A percentile compares a stretch with the other conserved stretches of the same genome.
These are phyloP conservation scores for Lagopus muta DNA, from an alignment of 2,113 vertebrate species.

Conservation along the genomic window DNA sequence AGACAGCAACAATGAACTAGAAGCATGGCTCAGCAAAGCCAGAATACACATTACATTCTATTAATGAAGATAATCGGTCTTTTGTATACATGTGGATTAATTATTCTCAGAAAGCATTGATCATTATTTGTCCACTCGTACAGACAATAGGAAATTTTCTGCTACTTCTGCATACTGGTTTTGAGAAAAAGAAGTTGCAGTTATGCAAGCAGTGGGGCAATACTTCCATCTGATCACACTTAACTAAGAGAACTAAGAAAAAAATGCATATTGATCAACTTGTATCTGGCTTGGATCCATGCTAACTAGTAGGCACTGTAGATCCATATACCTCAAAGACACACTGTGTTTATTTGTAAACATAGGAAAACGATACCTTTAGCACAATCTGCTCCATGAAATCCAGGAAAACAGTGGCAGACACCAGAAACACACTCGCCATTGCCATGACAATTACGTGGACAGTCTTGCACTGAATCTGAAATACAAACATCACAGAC, in stretches of 20 bases:
- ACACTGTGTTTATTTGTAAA: conserved; percentile 25
- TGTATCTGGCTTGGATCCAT: not conserved
- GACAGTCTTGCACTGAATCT: conserved; percentile 99
- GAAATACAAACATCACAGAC: conserved; percentile 56
- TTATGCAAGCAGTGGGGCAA: not conserved
- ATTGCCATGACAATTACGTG: conserved; percentile 96
- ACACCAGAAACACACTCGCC: conserved; percentile 97
- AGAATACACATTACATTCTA: conserved; percentile 50
- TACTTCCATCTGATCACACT: not conserved
- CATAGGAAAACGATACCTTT: conserved; percentile 86
- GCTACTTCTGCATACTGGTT: conserved; percentile 47
- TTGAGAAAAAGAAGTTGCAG: conserved; percentile 3
- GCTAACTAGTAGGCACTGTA: not conserved
- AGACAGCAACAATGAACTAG: conserved; percentile 28
- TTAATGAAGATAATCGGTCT: conserved; percentile 48
- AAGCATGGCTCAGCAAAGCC: conserved; percentile 26
- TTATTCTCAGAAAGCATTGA: conserved; percentile 57
- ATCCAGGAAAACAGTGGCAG: conserved; percentile 98
- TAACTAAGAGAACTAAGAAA: not conserved
- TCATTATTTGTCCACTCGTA: conserved; percentile 57
- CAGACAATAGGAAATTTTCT: conserved; percentile 64
- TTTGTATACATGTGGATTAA: conserved; percentile 54
- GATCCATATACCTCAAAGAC: conserved; percentile 1
- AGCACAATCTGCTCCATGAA: conserved; percentile 96
- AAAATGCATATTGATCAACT: not conserved